Conservation (phyloP, 2,888 invertebrate genomes). For the Nymphalis polychloros region DNA sequence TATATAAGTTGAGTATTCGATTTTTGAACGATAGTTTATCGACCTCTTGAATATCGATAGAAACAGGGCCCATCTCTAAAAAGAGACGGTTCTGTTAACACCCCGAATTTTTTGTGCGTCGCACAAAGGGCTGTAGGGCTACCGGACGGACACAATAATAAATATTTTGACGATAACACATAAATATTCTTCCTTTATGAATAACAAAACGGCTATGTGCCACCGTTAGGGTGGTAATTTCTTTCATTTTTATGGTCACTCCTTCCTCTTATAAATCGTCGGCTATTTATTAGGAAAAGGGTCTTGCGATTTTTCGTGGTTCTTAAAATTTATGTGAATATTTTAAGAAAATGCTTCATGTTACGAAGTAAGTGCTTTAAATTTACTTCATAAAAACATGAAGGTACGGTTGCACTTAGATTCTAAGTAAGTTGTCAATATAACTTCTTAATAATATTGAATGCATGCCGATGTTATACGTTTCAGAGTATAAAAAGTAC, state of each 20-base stretch:
- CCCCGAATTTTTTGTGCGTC: constrained; percentile 71
- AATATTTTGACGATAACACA: constrained; percentile 81
- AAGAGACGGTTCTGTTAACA: constrained; percentile 61
- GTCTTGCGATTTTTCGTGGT: constrained; percentile 51
- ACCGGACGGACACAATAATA: constrained; percentile 77
- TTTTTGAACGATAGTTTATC: constrained; percentile 27
- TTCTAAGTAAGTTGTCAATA: background rate
- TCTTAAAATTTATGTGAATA: constrained; percentile 25
- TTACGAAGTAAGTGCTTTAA: constrained; percentile 1
- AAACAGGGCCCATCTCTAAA: constrained; percentile 49
- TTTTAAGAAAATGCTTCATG: constrained; percentile 18
- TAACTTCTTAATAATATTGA: background rate
- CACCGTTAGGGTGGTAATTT: constrained; percentile 70
- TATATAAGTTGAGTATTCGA: background rate
- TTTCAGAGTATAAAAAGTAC: no score
- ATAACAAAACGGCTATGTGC: constrained; percentile 73
- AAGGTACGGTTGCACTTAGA: no score
- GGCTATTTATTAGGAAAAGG: constrained; percentile 68
- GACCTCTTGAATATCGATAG: constrained; percentile 30
- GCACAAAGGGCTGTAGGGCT: constrained; percentile 76
- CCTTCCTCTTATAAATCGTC: constrained; percentile 71
- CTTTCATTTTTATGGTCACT: constrained; percentile 73
- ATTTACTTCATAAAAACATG: background rate
- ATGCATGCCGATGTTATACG: no score
- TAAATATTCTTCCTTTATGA: constrained; percentile 80